These are phyloP conservation scores for Anguilla anguilla DNA, from an alignment of 2,797 vertebrate species.

Conservation along the genomic window DNA sequence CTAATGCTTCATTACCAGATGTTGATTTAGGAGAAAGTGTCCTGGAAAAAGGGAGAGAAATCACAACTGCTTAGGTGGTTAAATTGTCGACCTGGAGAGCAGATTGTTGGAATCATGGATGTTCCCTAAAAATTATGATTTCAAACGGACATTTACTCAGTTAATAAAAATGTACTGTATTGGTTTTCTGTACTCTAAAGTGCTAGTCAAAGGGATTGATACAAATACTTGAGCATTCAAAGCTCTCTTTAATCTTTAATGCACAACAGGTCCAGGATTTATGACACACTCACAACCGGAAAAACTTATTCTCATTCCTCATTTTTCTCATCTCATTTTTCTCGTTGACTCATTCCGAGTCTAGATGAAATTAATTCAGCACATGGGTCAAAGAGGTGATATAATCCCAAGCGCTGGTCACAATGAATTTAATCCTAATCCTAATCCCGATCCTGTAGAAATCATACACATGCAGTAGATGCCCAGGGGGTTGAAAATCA, in stretches of 20 bases:
- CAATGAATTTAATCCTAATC: conserved; percentile 50
- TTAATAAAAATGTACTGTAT: too few species aligned
- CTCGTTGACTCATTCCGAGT: background rate
- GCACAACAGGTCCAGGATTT: background rate
- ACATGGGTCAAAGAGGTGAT: conserved; percentile 31
- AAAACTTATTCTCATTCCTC: background rate
- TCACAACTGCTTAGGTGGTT: background rate
- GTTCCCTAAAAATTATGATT: too few species aligned
- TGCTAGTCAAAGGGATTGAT: background rate
- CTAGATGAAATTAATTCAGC: conserved; percentile 23
- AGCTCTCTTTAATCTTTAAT: background rate
- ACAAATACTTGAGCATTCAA: background rate
- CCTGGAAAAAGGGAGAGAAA: conserved; percentile 65
- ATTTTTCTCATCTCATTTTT: too few species aligned
- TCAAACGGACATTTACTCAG: too few species aligned
- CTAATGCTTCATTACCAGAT: conserved; percentile 74
- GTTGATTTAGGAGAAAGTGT: conserved; percentile 72
- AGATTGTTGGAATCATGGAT: background rate
- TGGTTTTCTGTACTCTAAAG: background rate
- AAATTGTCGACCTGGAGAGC: background rate
- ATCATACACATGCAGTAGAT: background rate
- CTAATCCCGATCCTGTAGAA: background rate
- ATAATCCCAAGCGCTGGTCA: conserved; percentile 39
- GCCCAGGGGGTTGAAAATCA: background rate
- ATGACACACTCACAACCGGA: background rate